These are phyloP conservation scores for Drosophila nebulosa DNA, from an alignment of 1,140 invertebrate species.

Conservation along the genomic window DNA sequence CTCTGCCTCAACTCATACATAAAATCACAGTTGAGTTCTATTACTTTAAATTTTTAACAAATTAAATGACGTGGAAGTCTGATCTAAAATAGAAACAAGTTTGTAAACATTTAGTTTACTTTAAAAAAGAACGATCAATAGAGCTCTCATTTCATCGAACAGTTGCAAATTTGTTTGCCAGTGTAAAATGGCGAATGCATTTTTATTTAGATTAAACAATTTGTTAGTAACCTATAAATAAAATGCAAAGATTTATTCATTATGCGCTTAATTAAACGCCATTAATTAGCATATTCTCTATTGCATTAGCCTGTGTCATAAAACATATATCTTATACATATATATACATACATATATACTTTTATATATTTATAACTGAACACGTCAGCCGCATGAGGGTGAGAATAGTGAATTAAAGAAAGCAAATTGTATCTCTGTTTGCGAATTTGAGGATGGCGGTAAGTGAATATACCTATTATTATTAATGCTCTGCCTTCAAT, in stretches of 20 bases:
- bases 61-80: no score
- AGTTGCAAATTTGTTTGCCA: background rate
- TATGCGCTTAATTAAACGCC: background rate
- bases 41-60: no score
- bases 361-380: background rate
- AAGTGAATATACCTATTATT: background rate
- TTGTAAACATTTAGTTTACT: no score
- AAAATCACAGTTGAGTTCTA: no score
- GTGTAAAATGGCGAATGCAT: background rate
- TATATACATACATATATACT: background rate
- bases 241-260: background rate
- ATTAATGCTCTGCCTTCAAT: background rate
- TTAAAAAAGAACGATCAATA: no score
- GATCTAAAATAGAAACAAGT: no score
- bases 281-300: background rate
- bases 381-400: background rate
- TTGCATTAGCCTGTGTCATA: background rate
- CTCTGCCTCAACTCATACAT: no score
- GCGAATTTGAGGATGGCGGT: no score
- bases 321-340: background rate
- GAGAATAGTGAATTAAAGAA: background rate
- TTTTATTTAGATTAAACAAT: background rate
- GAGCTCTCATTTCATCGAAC: no score
- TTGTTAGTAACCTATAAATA: background rate
- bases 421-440: background rate